phyloP scores from a whole-genome alignment of 1,140 invertebrate species.

The Delia radicum region DNA sequence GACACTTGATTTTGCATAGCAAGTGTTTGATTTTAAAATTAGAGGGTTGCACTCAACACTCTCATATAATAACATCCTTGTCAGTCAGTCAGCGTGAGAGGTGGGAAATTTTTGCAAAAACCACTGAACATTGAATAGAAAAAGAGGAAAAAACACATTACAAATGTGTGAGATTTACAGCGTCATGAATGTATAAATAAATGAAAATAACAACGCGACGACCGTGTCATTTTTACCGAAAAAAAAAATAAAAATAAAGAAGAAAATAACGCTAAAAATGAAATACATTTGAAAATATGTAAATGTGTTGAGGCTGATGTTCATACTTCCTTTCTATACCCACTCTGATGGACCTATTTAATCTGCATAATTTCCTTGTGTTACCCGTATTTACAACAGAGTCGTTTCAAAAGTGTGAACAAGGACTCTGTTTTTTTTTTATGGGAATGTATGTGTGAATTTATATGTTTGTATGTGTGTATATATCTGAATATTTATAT shows the following conservation, averaged over 20 bases:
- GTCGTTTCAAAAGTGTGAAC: slow-evolving; percentile 2
- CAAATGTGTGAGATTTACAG: slow-evolving; percentile 5
- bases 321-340: neutral
- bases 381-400: neutral
- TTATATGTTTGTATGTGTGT: neutral
- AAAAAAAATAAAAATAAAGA: neutral
- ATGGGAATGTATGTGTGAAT: neutral
- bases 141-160: neutral
- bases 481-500: neutral
- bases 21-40: neutral
- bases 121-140: neutral
- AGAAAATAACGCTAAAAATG: neutral
- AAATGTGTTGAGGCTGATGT: neutral
- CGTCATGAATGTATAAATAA: slow-evolving; percentile 23
- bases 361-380: slow-evolving; percentile 31
- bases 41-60: neutral
- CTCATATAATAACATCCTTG: neutral
- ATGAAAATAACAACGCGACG: slow-evolving; percentile 14
- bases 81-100: neutral
- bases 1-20: neutral
- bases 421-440: neutral
- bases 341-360: slow-evolving; percentile 24
- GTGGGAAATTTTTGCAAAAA: neutral
- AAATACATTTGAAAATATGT: neutral
- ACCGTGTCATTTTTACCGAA: slow-evolving; percentile 11